Evolutionary conservation across 2,888 invertebrate species (phyloP), one percentile per base, ranked within the genome.

Genomic region (Trichopoda pennipes): DNA sequence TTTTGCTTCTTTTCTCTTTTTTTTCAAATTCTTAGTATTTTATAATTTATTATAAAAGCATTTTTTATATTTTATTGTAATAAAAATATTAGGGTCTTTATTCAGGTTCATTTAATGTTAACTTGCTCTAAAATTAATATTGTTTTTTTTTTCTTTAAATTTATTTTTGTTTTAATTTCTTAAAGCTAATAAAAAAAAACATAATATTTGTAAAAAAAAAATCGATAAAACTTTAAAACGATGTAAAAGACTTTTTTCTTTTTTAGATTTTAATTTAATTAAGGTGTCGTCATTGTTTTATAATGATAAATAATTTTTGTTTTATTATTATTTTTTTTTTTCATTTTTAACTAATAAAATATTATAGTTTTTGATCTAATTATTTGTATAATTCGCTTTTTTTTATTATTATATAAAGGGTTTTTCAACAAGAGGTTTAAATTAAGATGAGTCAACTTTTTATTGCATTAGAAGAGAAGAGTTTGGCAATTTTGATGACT

Each of bases 261-360:
- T 38, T 58, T 49, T 58, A 74, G 51, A 16, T 53, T 63, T 61
- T 53, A 61, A 55, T 66, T 47, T 63, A 44, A 69, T 38, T 28
- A 69, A 47, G 19, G 55, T n/a, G n/a, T 49, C 63, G 35, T 77
- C 76, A 77, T 77, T 69, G 76, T 77, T 77, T 77, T 77, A 77
- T 55, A 77, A 77, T 77, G 69, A 77, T 77, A 63, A 66, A 61
- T 68, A 49, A n/a, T 64, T 32, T 17, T 38, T 38, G 12, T 38
- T 38, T 38, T 47, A 14, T 56, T n/a, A n/a, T 35, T 17, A 14
- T 21, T 32, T 35, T 19, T 32, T 44, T 19, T n/a, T 60, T 61
- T 68, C 28, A n/a, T n/a, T n/a, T n/a, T 17, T 28, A 51, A 51
- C 17, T 56, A 58, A 58, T 58, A 49, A 73, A 61, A 53, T 14